phyloP scores from a whole-genome alignment of 2,888 invertebrate species.

The Drosophila silvestris region DNA sequence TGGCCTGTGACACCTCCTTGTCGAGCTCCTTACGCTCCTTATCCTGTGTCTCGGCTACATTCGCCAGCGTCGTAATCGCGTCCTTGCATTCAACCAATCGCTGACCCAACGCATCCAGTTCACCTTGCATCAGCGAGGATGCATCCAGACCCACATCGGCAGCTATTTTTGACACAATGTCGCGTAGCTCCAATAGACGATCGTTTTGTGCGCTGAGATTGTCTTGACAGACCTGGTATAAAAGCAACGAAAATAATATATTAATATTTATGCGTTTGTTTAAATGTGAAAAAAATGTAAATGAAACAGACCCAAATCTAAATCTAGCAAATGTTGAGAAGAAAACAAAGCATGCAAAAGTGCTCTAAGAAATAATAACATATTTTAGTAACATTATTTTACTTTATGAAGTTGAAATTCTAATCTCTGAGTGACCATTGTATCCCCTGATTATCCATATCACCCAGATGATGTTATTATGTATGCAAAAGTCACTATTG shows the following conservation, averaged over 20 bases:
- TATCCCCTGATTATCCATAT: background rate
- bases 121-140: conserved; percentile 90
- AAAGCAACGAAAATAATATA: background rate
- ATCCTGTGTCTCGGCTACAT: conserved; percentile 91
- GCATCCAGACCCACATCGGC: conserved; percentile 91
- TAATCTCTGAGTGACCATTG: background rate
- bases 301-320: background rate
- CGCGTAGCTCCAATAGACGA: conserved; percentile 89
- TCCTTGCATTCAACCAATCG: conserved; percentile 91
- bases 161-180: conserved; percentile 91
- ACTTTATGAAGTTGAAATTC: background rate
- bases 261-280: background rate
- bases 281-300: background rate
- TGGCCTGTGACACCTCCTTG: conserved; percentile 87
- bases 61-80: conserved; percentile 90
- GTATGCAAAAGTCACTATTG: conserved; percentile 55
- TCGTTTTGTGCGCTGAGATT: conserved; percentile 90
- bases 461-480: conserved; percentile 16
- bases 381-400: background rate
- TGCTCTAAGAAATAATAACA: background rate
- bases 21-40: conserved; percentile 86
- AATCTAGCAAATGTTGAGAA: background rate
- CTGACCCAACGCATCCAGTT: conserved; percentile 91
- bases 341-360: background rate
- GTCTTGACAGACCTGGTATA: conserved; percentile 90